These are phyloP conservation scores for Tenualosa ilisha DNA, from an alignment of 2,797 vertebrate genomes.

Conservation along the genomic window DNA sequence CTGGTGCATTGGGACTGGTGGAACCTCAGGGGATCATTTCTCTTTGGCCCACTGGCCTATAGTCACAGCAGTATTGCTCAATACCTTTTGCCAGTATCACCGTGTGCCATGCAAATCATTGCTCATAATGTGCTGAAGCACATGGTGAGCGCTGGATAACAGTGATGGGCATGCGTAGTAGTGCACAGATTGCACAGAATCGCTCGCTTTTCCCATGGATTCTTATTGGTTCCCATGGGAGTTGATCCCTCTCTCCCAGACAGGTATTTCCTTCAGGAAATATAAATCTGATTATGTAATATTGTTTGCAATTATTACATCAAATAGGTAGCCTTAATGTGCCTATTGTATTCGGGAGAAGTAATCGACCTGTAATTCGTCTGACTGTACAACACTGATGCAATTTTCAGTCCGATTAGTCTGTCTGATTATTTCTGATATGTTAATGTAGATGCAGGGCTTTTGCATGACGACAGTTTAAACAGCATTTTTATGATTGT, in stretches of 20 bases:
- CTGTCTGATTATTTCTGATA: not conserved
- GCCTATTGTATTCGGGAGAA: not conserved
- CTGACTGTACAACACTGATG: not conserved
- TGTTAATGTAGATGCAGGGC: not conserved
- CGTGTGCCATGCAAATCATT: not conserved
- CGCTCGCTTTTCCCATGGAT: not conserved
- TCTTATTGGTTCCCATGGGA: not conserved
- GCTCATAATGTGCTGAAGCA: not conserved
- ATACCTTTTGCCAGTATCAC: not conserved
- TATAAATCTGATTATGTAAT: not conserved
- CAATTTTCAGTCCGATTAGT: not conserved
- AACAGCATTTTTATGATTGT: not conserved
- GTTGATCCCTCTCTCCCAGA: not conserved
- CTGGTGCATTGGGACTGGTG: no score
- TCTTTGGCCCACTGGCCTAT: not conserved
- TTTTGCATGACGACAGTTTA: not conserved
- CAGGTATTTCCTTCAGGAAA: not conserved
- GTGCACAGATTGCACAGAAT: not conserved
- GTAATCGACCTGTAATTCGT: not conserved
- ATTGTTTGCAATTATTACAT: not conserved
- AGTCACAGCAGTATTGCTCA: not conserved
- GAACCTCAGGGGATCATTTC: conserved; percentile 18
- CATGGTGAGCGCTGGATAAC: not conserved
- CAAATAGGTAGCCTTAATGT: not conserved
- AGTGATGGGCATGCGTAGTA: not conserved